Percentiles rank a stretch among this genome's conserved stretches.
Evolutionary conservation across 1,140 invertebrate species (phyloP).

Genomic region (Palaemon carinicauda): DNA sequence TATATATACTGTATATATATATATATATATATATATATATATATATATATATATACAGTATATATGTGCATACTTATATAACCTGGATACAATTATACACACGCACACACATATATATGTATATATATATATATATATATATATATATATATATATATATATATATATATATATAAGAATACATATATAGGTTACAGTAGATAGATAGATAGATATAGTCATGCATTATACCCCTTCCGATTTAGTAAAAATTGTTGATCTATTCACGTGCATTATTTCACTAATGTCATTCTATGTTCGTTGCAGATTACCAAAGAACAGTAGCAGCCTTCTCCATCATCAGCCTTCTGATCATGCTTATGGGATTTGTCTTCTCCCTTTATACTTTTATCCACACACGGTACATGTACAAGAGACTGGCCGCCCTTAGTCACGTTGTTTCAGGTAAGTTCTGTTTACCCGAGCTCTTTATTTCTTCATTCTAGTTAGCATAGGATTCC

Average conservation of each 20-base stretch:
- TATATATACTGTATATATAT: too few species aligned
- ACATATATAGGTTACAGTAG: too few species aligned
- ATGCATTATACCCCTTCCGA: background rate
- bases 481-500: background rate
- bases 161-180: too few species aligned
- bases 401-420: constrained; percentile 88
- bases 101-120: too few species aligned
- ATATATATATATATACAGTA: too few species aligned
- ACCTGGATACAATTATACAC: too few species aligned
- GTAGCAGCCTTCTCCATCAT: constrained; percentile 86
- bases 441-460: constrained; percentile 72
- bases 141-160: too few species aligned
- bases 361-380: constrained; percentile 82
- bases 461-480: background rate
- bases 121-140: too few species aligned
- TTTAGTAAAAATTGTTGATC: too few species aligned
- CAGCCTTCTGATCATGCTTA: constrained; percentile 79
- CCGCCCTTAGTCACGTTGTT: constrained; percentile 84
- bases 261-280: background rate
- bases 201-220: too few species aligned
- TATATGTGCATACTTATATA: too few species aligned
- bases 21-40: too few species aligned
- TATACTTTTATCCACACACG: constrained; percentile 86
- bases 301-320: constrained; percentile 80
- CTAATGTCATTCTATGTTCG: constrained; percentile 60